A percentile compares a stretch with the other conserved stretches of the same genome.
Evolutionary conservation across 2,113 vertebrate genomes (phyloP).

Genomic region (Triplophysa siluroides): DNA sequence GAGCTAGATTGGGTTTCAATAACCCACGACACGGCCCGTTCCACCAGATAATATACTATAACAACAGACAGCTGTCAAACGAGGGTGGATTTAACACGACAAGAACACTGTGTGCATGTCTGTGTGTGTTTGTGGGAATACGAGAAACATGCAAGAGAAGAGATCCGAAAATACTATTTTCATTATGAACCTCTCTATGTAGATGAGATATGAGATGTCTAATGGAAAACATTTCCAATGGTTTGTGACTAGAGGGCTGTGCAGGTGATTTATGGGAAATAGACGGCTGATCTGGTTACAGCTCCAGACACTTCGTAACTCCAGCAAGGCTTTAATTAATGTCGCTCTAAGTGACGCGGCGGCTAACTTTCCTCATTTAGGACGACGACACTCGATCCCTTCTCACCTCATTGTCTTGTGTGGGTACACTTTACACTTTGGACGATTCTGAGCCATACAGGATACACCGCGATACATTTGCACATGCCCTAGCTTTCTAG

Average conservation of each 20-base stretch:
- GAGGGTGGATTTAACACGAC: slow-evolving; percentile 8
- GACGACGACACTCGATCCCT: slow-evolving; percentile 45
- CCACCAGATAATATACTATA: slow-evolving; percentile 76
- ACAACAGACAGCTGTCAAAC: slow-evolving; percentile 52
- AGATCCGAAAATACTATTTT: neutral
- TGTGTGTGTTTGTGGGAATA: neutral
- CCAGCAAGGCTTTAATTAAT: slow-evolving; percentile 87
- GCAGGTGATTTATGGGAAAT: slow-evolving; percentile 88
- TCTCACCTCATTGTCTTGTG: slow-evolving; percentile 22
- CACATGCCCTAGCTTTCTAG: neutral
- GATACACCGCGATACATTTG: neutral
- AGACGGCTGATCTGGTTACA: slow-evolving; percentile 82
- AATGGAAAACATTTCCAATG: neutral
- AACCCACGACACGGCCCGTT: slow-evolving; percentile 79
- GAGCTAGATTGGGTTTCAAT: slow-evolving; percentile 80
- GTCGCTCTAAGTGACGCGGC: slow-evolving; percentile 67
- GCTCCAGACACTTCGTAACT: slow-evolving; percentile 82
- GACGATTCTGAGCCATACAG: slow-evolving; percentile 22
- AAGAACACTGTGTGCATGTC: neutral
- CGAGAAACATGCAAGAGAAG: neutral
- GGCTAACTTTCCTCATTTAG: slow-evolving; percentile 62
- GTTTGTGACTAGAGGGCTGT: slow-evolving; percentile 60
- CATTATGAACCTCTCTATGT: neutral
- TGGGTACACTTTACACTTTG: slow-evolving; percentile 33
- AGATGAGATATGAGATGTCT: neutral